Conservation (phyloP, 92 coral and sea anemone species). For the Epizoanthus rinbou region DNA sequence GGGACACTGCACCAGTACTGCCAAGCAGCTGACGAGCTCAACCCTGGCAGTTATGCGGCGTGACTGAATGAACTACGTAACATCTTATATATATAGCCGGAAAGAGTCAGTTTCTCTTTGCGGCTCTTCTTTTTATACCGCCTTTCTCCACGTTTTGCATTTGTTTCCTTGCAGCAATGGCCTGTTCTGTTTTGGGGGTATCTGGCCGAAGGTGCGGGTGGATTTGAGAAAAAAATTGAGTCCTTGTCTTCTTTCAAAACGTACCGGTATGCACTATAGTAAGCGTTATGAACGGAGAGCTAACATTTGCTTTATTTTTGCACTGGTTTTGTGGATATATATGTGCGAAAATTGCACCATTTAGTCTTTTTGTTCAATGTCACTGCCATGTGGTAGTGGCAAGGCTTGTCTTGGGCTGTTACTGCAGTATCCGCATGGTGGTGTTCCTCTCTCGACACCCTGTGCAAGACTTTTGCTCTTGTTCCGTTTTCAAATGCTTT, state of each 20-base stretch:
- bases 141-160: constrained; percentile 7
- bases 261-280: no score
- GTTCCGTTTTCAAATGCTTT: constrained; percentile 15
- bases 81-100: constrained; percentile 14
- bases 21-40: constrained; percentile 32
- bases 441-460: no score
- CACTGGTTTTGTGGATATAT: no score
- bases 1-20: constrained; percentile 5
- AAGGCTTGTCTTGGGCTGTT: no score
- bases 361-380: no score
- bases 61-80: constrained; percentile 28
- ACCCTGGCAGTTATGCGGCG: constrained; percentile 24
- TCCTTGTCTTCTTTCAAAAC: constrained; percentile 17
- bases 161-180: constrained; percentile 26
- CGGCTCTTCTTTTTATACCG: constrained; percentile 12
- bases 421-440: no score
- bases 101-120: constrained; percentile 21
- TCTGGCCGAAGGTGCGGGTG: constrained; percentile 34
- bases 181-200: constrained; percentile 40
- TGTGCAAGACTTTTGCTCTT: no score
- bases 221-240: constrained; percentile 5
- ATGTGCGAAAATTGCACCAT: no score
- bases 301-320: no score
- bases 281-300: no score
- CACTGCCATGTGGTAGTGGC: no score